phyloP scores from a whole-genome alignment of 1,140 invertebrate species.

The Drosophila burlai region DNA sequence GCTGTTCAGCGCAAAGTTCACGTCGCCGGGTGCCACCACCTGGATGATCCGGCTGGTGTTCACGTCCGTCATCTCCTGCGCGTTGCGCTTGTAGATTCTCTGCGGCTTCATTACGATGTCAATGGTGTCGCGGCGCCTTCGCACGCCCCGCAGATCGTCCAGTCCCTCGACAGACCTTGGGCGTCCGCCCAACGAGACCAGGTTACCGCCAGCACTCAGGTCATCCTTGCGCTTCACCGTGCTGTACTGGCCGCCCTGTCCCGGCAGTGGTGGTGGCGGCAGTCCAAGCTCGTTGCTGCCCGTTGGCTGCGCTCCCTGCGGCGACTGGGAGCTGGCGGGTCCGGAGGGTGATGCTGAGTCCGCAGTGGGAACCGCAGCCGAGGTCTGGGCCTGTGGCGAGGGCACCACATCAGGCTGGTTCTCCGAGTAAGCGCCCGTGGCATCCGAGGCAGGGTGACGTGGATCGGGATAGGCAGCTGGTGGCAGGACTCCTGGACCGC shows the following conservation, averaged over 20 bases:
- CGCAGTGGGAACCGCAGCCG: conserved; percentile 85
- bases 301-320: conserved; percentile 84
- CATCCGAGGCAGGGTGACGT: conserved; percentile 92
- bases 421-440: conserved; percentile 91
- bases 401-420: conserved; percentile 92
- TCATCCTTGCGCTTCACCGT: conserved; percentile 93
- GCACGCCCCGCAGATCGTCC: conserved; percentile 89
- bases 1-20: conserved; percentile 93
- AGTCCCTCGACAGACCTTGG: conserved; percentile 92
- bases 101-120: conserved; percentile 87
- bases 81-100: conserved; percentile 93
- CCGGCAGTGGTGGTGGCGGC: conserved; percentile 92
- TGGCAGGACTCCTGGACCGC: conserved; percentile 87
- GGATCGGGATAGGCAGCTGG: conserved; percentile 93
- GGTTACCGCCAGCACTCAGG: conserved; percentile 91
- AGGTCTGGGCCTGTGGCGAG: conserved; percentile 90
- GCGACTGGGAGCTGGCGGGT: conserved; percentile 88
- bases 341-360: conserved; percentile 67
- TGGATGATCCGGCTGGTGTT: conserved; percentile 96
- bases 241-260: conserved; percentile 90
- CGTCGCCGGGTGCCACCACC: conserved; percentile 96
- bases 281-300: conserved; percentile 88
- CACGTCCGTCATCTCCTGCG: conserved; percentile 97
- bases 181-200: conserved; percentile 92
- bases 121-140: conserved; percentile 87